phyloP scores from a whole-genome alignment of 2,888 invertebrate genomes.

The Rhaphigaster nebulosa region DNA sequence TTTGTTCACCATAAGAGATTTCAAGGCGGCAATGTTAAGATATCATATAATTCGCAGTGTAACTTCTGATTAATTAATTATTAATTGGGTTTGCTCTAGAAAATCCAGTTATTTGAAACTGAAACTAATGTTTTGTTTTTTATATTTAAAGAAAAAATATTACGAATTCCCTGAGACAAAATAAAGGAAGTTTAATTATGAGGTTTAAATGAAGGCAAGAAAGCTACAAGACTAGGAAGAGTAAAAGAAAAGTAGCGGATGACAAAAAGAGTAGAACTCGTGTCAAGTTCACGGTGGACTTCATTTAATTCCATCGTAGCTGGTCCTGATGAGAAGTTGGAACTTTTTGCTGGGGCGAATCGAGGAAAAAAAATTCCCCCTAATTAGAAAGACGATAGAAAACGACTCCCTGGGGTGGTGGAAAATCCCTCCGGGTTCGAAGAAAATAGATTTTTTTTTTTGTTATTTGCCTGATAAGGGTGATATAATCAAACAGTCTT shows the following conservation, averaged over 20 bases:
- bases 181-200: conserved; percentile 41
- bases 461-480: conserved; percentile 24
- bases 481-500: conserved; percentile 23
- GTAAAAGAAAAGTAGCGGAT: conserved; percentile 28
- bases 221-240: conserved; percentile 36
- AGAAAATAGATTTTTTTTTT: conserved; percentile 39
- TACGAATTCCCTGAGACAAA: not conserved
- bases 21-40: no score
- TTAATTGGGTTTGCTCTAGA: not conserved
- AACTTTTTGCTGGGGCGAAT: not conserved
- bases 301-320: conserved; percentile 38
- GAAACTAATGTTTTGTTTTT: conserved; percentile 8
- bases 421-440: not conserved
- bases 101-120: not conserved
- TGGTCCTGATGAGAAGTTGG: conserved; percentile 7
- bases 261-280: conserved; percentile 31
- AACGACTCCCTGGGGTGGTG: conserved; percentile 20
- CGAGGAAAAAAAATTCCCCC: conserved; percentile 24
- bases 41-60: no score
- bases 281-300: conserved; percentile 42
- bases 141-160: not conserved
- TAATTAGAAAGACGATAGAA: conserved; percentile 32
- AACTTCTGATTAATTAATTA: no score
- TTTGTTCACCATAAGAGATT: no score
- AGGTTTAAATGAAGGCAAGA: conserved; percentile 43